Conservation (phyloP, 2,797 vertebrate genomes). For the Acrossocheilus fasciatus region DNA sequence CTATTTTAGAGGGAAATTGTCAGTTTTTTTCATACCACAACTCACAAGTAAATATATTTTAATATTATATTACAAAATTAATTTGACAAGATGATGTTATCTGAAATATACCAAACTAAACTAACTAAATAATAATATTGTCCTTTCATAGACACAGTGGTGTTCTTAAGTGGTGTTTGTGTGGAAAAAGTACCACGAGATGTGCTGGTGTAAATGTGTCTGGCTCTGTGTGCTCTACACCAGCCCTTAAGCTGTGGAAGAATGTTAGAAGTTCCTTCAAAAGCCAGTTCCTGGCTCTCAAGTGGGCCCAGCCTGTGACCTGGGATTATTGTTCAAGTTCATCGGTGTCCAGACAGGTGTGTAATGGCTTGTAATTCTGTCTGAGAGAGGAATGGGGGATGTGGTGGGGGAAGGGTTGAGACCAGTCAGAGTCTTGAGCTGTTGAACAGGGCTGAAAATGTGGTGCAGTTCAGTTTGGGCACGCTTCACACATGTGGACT, state of each 20-base stretch:
- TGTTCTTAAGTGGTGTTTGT: conserved; percentile 3
- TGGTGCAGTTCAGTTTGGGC: conserved; percentile 21
- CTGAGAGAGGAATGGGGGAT: conserved; percentile 32
- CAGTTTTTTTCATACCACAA: neutral
- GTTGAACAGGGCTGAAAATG: conserved; percentile 27
- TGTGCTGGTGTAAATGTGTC: conserved; percentile 9
- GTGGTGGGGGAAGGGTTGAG: conserved; percentile 9
- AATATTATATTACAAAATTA: neutral
- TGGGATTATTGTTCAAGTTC: conserved; percentile 62
- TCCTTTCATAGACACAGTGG: neutral
- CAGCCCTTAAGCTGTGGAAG: conserved; percentile 57
- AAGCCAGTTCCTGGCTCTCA: conserved; percentile 47
- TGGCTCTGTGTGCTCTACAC: conserved; percentile 45
- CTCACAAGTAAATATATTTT: neutral
- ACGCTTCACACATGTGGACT: conserved; percentile 19
- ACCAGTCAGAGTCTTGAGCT: conserved; percentile 28
- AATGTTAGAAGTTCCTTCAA: conserved; percentile 57
- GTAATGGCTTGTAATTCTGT: conserved; percentile 59
- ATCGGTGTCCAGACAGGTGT: conserved; percentile 62
- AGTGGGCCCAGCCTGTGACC: conserved; percentile 49
- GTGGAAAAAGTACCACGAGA: neutral
- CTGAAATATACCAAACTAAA: neutral
- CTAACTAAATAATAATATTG: neutral
- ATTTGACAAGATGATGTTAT: conserved; percentile 11
- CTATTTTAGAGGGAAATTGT: neutral